Evolutionary conservation across 2,113 vertebrate genomes (phyloP).

Genomic region (Albula goreensis): DNA sequence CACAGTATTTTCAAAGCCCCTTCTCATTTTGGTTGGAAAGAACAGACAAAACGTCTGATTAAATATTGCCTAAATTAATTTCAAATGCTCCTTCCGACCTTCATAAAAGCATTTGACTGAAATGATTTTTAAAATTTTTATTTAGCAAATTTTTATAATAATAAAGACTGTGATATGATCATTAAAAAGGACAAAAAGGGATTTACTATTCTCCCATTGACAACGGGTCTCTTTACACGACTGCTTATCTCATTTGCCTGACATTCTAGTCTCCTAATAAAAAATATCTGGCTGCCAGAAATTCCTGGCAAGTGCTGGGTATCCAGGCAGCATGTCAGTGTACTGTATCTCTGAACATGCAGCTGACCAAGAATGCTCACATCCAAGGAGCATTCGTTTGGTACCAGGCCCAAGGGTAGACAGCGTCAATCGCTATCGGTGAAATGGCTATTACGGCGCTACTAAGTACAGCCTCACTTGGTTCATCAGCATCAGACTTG

Average conservation of each 20-base stretch:
- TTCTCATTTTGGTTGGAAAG: neutral
- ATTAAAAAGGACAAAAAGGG: neutral
- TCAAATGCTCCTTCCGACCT: neutral
- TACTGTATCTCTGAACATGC: slow-evolving; percentile 15
- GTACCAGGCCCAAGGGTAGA: neutral
- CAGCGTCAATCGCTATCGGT: neutral
- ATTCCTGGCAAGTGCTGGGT: slow-evolving; percentile 18
- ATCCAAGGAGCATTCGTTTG: neutral
- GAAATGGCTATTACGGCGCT: slow-evolving; percentile 13
- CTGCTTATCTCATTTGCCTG: slow-evolving; percentile 14
- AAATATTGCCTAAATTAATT: neutral
- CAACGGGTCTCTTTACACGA: neutral
- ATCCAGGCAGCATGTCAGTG: slow-evolving; percentile 5
- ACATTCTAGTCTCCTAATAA: slow-evolving; percentile 22
- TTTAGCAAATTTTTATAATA: neutral
- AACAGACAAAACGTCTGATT: neutral
- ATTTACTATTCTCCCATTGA: neutral
- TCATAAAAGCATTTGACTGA: neutral
- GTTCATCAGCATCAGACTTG: neutral
- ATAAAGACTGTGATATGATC: neutral
- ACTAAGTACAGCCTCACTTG: slow-evolving; percentile 8
- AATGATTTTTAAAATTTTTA: neutral
- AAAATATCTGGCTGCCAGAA: slow-evolving; percentile 8
- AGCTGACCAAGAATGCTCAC: neutral
- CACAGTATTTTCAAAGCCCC: neutral